Percentiles rank a stretch among this genome's conserved stretches.
phyloP scores from a whole-genome alignment of 2,113 vertebrate genomes.

The Siniperca knerii region DNA sequence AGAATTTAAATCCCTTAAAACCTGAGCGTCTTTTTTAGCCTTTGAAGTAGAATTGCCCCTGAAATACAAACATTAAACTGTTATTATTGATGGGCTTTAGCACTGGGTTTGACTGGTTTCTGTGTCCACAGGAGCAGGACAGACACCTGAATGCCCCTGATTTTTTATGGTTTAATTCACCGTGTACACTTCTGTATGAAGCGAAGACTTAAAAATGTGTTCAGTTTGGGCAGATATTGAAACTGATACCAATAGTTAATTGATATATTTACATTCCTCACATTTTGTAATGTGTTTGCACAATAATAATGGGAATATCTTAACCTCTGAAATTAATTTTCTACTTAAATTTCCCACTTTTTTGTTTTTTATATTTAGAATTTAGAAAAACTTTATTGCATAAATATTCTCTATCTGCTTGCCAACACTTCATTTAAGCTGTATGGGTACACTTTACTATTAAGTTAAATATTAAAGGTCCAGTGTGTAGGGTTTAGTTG shows the following conservation, averaged over 20 bases:
- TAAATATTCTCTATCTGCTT: neutral
- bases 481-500: no score
- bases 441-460: neutral
- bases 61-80: neutral
- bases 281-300: neutral
- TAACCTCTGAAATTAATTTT: neutral
- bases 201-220: no score
- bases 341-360: neutral
- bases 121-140: neutral
- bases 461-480: neutral
- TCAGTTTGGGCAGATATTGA: no score
- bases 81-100: no score
- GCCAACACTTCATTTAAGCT: neutral
- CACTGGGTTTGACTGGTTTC: neutral
- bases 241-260: no score
- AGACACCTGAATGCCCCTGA: neutral
- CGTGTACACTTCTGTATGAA: no score
- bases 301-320: no score
- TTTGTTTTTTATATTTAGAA: no score
- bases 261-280: neutral
- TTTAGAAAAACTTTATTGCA: no score
- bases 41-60: neutral
- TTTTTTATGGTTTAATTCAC: neutral
- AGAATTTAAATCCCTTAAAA: slow-evolving; percentile 5
- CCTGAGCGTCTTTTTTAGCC: neutral